A percentile compares a stretch with the other conserved stretches of the same genome.
These are phyloP conservation scores for Monochamus alternatus DNA, from an alignment of 2,888 invertebrate species.

Conservation along the genomic window DNA sequence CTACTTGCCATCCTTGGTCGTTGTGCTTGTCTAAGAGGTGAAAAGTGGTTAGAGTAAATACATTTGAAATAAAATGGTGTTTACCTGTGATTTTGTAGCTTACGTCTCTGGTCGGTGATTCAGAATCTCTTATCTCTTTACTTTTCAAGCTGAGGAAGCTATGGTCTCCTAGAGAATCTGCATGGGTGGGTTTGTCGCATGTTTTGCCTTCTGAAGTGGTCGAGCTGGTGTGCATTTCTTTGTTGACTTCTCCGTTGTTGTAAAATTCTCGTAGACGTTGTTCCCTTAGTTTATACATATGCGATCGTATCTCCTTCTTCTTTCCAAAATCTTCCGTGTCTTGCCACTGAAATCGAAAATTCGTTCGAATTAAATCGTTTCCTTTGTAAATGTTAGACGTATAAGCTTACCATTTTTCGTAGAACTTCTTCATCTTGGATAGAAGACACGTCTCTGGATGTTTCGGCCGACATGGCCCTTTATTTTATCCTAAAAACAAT, in stretches of 20 bases:
- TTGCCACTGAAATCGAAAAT: conserved; percentile 79
- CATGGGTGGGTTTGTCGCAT: conserved; percentile 71
- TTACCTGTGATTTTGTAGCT: conserved; percentile 62
- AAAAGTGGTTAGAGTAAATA: neutral
- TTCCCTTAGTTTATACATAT: conserved; percentile 89
- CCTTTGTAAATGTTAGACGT: neutral
- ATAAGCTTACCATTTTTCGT: conserved; percentile 79
- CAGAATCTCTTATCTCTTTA: conserved; percentile 85
- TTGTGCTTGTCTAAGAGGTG: conserved; percentile 69
- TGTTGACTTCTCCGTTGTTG: conserved; percentile 65
- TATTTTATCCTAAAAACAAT: conserved; percentile 39
- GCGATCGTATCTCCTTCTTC: conserved; percentile 89
- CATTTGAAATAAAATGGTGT: neutral
- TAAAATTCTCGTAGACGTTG: conserved; percentile 85
- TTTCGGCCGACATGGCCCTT: conserved; percentile 59
- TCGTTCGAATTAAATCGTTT: neutral
- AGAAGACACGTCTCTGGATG: conserved; percentile 77
- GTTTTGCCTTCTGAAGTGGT: conserved; percentile 53
- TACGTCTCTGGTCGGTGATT: conserved; percentile 80
- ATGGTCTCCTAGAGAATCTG: conserved; percentile 83
- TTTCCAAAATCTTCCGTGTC: conserved; percentile 89
- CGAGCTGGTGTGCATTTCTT: conserved; percentile 56
- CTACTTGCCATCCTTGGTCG: conserved; percentile 78
- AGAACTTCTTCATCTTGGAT: conserved; percentile 86
- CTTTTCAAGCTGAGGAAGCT: conserved; percentile 85